Evolutionary conservation across 2,797 vertebrate species (phyloP).

Genomic region (Sylvia borin): DNA sequence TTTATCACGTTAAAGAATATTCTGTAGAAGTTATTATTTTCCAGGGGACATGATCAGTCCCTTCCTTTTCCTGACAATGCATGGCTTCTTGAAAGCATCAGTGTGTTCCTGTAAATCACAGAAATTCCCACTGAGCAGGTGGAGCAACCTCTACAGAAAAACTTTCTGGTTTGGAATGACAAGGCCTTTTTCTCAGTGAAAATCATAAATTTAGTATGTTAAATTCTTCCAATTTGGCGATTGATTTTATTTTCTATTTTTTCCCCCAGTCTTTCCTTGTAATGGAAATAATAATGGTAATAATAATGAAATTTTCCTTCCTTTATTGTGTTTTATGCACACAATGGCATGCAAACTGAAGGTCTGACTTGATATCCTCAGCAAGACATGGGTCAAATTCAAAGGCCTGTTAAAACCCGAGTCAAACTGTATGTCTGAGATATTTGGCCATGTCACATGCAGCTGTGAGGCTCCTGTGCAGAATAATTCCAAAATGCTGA

Average conservation of each 20-base stretch:
- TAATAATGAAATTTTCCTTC: not conserved
- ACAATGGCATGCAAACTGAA: not conserved
- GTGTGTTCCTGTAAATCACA: not conserved
- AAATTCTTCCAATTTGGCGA: not conserved
- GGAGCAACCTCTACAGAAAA: not conserved
- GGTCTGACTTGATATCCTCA: not conserved
- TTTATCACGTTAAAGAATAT: not conserved
- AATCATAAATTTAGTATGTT: not conserved
- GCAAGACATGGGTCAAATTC: not conserved
- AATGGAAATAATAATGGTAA: not conserved
- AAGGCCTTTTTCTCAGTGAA: not conserved
- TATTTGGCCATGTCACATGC: not conserved
- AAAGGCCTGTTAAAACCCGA: not conserved
- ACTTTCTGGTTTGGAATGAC: not conserved
- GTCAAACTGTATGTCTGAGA: not conserved
- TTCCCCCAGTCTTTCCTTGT: fast-evolving
- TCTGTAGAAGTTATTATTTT: not conserved
- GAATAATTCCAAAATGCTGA: not conserved
- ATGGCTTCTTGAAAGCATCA: not conserved
- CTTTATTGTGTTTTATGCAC: not conserved
- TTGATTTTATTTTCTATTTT: not conserved
- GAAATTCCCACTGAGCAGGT: not conserved
- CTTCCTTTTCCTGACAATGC: not conserved
- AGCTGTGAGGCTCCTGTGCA: not conserved
- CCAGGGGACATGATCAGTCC: not conserved